A percentile compares a stretch with the other conserved stretches of the same genome.
Conservation (phyloP, 2,888 invertebrate genomes). For the Drosophila aldrichi region DNA sequence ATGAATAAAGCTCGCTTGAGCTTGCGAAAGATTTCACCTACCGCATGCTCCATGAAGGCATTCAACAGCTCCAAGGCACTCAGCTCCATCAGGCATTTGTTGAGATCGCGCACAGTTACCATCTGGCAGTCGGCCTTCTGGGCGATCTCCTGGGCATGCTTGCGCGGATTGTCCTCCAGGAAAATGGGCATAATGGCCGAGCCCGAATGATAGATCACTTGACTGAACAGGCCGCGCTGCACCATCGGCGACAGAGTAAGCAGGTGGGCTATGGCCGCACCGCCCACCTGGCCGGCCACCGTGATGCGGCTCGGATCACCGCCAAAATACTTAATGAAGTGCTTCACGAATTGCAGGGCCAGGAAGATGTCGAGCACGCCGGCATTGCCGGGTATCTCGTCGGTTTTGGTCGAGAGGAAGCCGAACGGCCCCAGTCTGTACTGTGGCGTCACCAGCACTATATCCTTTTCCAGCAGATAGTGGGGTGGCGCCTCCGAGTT, state of each 20-base stretch:
- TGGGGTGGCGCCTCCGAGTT: conserved; percentile 84
- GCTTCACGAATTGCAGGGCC: conserved; percentile 86
- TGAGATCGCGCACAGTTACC: conserved; percentile 77
- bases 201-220: conserved; percentile 86
- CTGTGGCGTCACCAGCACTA: conserved; percentile 86
- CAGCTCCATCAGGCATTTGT: conserved; percentile 80
- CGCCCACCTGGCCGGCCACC: conserved; percentile 87
- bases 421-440: conserved; percentile 86
- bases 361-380: conserved; percentile 86
- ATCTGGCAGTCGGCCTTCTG: conserved; percentile 78
- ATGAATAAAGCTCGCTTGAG: not conserved
- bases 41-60: conserved; percentile 82
- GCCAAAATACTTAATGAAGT: conserved; percentile 86
- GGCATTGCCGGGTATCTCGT: conserved; percentile 86
- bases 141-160: conserved; percentile 84
- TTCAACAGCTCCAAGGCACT: conserved; percentile 73
- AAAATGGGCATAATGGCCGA: conserved; percentile 86
- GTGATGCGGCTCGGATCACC: conserved; percentile 86
- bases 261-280: conserved; percentile 86
- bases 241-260: conserved; percentile 85
- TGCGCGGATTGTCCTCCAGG: conserved; percentile 85
- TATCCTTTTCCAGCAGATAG: conserved; percentile 85
- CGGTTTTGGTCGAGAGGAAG: conserved; percentile 86
- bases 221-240: conserved; percentile 85
- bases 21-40: conserved; percentile 35